Evolutionary conservation across 1,140 invertebrate genomes (phyloP).

Genomic region (Bombus confusus): DNA sequence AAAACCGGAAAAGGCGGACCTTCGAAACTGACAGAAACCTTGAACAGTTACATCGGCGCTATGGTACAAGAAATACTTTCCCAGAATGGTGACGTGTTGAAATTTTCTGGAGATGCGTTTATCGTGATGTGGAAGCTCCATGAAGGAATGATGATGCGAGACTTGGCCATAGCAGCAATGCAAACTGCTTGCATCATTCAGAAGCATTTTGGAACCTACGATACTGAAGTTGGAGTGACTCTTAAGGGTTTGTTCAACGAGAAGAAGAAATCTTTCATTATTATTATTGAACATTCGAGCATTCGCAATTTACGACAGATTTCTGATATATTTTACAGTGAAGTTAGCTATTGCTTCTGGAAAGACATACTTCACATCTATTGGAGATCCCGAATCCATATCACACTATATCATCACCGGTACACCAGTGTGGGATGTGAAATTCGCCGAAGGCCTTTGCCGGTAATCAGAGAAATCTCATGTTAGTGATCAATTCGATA

Average conservation of each 20-base stretch:
- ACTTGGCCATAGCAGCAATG: conserved; percentile 84
- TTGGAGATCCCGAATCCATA: conserved; percentile 81
- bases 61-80: conserved; percentile 87
- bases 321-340: conserved; percentile 74
- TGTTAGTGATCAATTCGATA: background rate
- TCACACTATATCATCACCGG: conserved; percentile 85
- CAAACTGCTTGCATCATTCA: conserved; percentile 86
- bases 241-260: conserved; percentile 81
- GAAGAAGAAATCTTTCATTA: background rate
- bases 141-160: conserved; percentile 82
- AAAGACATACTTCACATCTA: conserved; percentile 83
- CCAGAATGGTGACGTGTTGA: conserved; percentile 86
- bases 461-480: conserved; percentile 62
- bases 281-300: background rate
- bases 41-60: conserved; percentile 86
- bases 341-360: conserved; percentile 86
- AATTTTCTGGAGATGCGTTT: conserved; percentile 87
- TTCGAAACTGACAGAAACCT: conserved; percentile 85
- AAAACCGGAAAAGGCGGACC: conserved; percentile 85
- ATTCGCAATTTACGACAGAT: background rate
- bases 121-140: conserved; percentile 85
- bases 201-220: conserved; percentile 84
- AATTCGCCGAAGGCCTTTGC: conserved; percentile 79
- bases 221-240: conserved; percentile 84
- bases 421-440: conserved; percentile 85